phyloP scores from a whole-genome alignment of 2,113 vertebrate genomes.

The Numenius arquata region DNA sequence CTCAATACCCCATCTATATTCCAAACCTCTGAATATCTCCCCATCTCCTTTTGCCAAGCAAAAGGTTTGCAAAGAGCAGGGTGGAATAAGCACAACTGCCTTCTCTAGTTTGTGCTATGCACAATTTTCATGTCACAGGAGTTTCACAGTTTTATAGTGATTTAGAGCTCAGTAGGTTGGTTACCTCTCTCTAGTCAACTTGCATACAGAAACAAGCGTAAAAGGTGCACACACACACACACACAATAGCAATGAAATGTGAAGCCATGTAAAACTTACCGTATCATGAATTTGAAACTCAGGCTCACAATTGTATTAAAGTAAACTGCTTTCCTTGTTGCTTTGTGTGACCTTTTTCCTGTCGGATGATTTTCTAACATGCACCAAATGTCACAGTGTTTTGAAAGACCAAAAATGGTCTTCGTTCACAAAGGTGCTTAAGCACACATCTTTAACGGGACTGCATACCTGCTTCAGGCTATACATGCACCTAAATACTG shows the following conservation, averaged over 20 bases:
- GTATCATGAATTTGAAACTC: not conserved
- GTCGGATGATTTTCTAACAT: not conserved
- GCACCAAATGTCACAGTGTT: not conserved
- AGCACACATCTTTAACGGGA: not conserved
- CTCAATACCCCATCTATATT: not conserved
- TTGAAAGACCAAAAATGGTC: not conserved
- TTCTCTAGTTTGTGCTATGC: not conserved
- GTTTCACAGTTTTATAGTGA: not conserved
- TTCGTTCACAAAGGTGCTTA: not conserved
- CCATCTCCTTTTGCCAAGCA: not conserved
- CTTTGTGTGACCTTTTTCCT: not conserved
- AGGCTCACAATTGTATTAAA: not conserved
- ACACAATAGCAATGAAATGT: not conserved
- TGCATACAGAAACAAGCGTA: not conserved
- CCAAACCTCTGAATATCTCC: not conserved
- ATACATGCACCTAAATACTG: not conserved
- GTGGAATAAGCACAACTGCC: not conserved
- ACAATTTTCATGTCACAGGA: not conserved
- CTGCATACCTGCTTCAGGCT: not conserved
- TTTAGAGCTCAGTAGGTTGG: not conserved
- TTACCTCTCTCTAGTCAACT: not conserved
- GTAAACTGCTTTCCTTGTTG: not conserved
- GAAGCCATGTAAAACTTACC: not conserved
- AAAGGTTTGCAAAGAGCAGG: not conserved
- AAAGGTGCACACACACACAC: not conserved